These are phyloP conservation scores for Bombus superbus DNA, from an alignment of 1,140 invertebrate genomes.

Conservation along the genomic window DNA sequence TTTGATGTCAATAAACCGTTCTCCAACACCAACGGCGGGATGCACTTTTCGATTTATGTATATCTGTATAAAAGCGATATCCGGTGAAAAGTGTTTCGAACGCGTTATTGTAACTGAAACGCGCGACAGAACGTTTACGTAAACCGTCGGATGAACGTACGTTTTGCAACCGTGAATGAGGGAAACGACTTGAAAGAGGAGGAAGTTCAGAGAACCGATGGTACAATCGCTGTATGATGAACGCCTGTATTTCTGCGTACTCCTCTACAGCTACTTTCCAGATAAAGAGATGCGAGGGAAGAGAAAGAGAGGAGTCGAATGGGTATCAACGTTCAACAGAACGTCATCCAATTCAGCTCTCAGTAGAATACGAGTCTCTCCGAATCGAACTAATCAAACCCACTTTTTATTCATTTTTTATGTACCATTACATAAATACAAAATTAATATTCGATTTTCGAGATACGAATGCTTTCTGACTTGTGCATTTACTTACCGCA, in stretches of 20 bases:
- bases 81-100: conserved; percentile 19
- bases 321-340: too few relatives aligned
- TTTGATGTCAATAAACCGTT: conserved; percentile 42
- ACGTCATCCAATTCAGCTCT: too few relatives aligned
- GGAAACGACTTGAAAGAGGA: neutral
- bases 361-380: too few relatives aligned
- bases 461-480: too few relatives aligned
- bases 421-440: too few relatives aligned
- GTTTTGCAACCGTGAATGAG: neutral
- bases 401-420: too few relatives aligned
- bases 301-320: neutral
- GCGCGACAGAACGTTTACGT: neutral
- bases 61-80: neutral
- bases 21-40: neutral
- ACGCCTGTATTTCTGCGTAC: neutral
- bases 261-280: neutral
- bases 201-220: conserved; percentile 1
- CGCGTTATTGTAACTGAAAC: conserved; percentile 25
- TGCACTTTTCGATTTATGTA: conserved; percentile 4
- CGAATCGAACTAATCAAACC: too few relatives aligned
- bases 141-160: neutral
- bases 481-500: too few relatives aligned
- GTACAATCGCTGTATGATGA: neutral
- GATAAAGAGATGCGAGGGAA: neutral
- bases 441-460: too few relatives aligned